A percentile compares a stretch with the other conserved stretches of the same genome.
Conservation (phyloP, 2,888 invertebrate genomes). For the Schizaphis graminum region DNA sequence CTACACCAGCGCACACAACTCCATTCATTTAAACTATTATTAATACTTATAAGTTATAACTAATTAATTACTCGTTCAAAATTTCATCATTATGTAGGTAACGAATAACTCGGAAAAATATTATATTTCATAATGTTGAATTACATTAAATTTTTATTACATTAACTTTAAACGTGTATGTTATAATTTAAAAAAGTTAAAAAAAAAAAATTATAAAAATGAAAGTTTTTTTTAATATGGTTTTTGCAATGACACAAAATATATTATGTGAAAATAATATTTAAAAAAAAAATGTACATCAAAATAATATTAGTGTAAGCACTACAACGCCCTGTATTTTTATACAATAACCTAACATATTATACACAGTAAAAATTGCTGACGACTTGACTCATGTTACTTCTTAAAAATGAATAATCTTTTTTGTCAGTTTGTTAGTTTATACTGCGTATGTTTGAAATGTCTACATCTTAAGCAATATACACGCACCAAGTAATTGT, state of each 20-base stretch:
- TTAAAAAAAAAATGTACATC: background rate
- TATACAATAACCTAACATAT: background rate
- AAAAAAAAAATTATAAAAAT: background rate
- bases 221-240: background rate
- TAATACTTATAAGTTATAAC: background rate
- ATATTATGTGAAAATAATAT: background rate
- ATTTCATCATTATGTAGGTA: background rate
- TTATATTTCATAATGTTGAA: background rate
- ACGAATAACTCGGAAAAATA: background rate
- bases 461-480: background rate
- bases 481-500: background rate
- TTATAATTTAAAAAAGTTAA: background rate
- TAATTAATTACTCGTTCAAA: background rate
- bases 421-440: background rate
- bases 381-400: constrained; percentile 2
- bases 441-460: background rate
- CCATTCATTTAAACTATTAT: background rate
- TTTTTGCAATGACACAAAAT: background rate
- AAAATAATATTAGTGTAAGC: background rate
- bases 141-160: background rate
- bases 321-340: background rate
- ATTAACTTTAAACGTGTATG: no score
- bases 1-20: no score
- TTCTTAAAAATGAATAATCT: constrained; percentile 2
- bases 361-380: background rate